phyloP scores from a whole-genome alignment of 2,888 invertebrate species.

The Altica lythri region DNA sequence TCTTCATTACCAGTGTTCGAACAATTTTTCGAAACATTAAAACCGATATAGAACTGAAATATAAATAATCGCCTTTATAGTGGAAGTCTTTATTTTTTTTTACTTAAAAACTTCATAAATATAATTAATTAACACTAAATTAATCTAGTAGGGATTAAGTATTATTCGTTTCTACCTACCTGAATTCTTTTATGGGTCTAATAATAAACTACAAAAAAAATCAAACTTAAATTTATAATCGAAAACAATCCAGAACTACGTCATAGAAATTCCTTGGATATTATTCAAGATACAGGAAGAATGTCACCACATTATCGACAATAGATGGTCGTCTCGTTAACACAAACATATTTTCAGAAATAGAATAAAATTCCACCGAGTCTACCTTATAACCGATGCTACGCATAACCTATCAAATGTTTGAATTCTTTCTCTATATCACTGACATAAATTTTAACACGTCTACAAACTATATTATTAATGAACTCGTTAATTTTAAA shows the following conservation, averaged over 20 bases:
- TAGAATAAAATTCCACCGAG: constrained; percentile 4
- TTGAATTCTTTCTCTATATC: background rate
- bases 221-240: constrained; percentile 3
- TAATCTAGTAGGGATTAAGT: no score
- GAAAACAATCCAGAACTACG: constrained; percentile 17
- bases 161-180: no score
- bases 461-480: background rate
- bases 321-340: constrained; percentile 5
- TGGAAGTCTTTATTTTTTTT: no score
- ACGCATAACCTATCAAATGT: constrained; percentile 1
- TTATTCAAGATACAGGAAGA: constrained; percentile 17
- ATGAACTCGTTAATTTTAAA: background rate
- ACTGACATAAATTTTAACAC: background rate
- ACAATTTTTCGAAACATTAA: no score
- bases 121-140: no score
- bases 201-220: constrained; percentile 7
- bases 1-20: no score
- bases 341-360: constrained; percentile 9
- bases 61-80: no score
- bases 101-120: no score
- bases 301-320: constrained; percentile 19
- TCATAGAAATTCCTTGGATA: constrained; percentile 18
- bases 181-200: constrained; percentile 1
- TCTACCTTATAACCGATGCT: background rate
- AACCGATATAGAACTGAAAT: no score